Evolutionary conservation across 23 tunicate genomes (phyloP).

Genomic region (Clavelina lepadiformis): DNA sequence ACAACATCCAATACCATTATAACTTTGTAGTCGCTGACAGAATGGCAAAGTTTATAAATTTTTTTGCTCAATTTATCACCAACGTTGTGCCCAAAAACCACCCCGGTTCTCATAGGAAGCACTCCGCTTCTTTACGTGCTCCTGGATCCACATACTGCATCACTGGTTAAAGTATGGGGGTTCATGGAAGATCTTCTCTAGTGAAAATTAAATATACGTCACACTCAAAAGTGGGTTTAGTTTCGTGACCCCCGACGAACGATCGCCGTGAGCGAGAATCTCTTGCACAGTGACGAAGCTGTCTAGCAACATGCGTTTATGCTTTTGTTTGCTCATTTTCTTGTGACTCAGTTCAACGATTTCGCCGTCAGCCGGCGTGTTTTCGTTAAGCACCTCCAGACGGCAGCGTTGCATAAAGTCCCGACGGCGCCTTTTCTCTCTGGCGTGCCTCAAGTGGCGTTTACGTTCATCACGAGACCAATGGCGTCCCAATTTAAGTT

Average conservation of each 20-base stretch:
- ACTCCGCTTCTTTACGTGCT: too few relatives aligned
- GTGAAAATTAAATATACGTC: conserved; percentile 61
- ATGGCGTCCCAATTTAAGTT: conserved; percentile 54
- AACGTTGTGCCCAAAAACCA: too few relatives aligned
- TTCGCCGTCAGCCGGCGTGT: conserved; percentile 36
- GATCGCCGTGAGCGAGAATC: conserved; percentile 54
- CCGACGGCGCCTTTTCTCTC: conserved; percentile 48
- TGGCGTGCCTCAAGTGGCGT: conserved; percentile 50
- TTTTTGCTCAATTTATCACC: too few relatives aligned
- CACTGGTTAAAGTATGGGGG: too few relatives aligned
- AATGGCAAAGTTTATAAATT: too few relatives aligned
- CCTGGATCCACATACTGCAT: too few relatives aligned
- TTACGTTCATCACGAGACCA: conserved; percentile 65
- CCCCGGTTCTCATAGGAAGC: too few relatives aligned
- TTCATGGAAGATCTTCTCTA: too few relatives aligned
- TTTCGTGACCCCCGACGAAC: conserved; percentile 13
- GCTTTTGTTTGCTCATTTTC: conserved; percentile 29
- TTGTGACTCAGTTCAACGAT: conserved; percentile 53
- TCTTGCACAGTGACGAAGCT: conserved; percentile 63
- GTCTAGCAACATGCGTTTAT: conserved; percentile 61
- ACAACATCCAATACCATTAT: too few relatives aligned
- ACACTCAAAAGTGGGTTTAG: conserved; percentile 53
- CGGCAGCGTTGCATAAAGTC: conserved; percentile 58
- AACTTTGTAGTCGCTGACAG: too few relatives aligned
- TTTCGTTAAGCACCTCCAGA: conserved; percentile 40